Conservation (phyloP, 2,888 invertebrate species). For the Poecilus cupreus region DNA sequence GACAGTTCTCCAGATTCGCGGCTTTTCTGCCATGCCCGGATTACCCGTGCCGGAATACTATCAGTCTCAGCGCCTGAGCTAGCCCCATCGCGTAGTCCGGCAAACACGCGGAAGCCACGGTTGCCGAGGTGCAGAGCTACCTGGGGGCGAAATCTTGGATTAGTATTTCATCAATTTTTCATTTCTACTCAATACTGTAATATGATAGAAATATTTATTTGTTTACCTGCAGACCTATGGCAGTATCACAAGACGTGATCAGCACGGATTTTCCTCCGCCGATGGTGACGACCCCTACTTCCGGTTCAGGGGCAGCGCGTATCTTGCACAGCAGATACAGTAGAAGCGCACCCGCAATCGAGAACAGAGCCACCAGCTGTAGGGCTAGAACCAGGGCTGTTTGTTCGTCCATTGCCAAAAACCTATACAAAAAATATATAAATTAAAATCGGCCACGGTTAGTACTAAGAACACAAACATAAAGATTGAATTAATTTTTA, state of each 20-base stretch:
- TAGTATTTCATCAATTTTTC: too few relatives aligned
- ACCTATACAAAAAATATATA: constrained; percentile 9
- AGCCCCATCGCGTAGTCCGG: constrained; percentile 78
- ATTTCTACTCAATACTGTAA: too few relatives aligned
- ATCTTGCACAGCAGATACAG: constrained; percentile 87
- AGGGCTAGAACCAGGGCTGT: constrained; percentile 87
- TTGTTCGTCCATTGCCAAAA: constrained; percentile 82
- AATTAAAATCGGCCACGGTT: too few relatives aligned
- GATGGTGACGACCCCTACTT: constrained; percentile 70
- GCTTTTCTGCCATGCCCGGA: constrained; percentile 74
- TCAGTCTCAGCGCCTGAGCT: constrained; percentile 76
- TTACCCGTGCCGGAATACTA: constrained; percentile 76
- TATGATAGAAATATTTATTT: too few relatives aligned
- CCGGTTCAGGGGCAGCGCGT: constrained; percentile 73
- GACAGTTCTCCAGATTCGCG: constrained; percentile 68
- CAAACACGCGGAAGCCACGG: constrained; percentile 86
- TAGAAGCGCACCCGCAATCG: constrained; percentile 88
- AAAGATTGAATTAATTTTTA: too few relatives aligned
- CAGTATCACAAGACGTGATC: constrained; percentile 87
- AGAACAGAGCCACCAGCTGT: constrained; percentile 87
- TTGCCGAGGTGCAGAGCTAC: constrained; percentile 83
- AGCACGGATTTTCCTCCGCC: constrained; percentile 85
- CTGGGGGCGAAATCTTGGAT: constrained; percentile 71
- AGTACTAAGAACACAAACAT: too few relatives aligned
- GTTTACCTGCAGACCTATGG: constrained; percentile 83